phyloP scores from a whole-genome alignment of 2,888 invertebrate genomes.

The Stenoptilia bipunctidactyla region DNA sequence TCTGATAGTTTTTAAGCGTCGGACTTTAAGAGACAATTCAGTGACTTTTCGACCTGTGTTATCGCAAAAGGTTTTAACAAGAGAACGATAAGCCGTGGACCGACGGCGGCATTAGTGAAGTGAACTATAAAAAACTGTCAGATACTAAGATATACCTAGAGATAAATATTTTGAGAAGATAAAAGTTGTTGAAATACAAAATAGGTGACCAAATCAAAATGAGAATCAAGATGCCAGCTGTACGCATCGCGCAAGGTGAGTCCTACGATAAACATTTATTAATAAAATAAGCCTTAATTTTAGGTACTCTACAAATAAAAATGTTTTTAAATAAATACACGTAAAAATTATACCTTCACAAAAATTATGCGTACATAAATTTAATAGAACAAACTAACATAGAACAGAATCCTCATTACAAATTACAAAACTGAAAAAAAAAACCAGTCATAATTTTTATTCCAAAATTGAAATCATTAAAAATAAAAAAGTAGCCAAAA shows the following conservation, averaged over 20 bases:
- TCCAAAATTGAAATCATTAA: too few relatives aligned
- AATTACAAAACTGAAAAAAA: too few relatives aligned
- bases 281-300: too few relatives aligned
- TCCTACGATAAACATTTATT: constrained; percentile 12
- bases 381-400: too few relatives aligned
- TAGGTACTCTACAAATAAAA: too few relatives aligned
- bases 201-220: constrained; percentile 81
- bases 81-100: constrained; percentile 57
- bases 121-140: constrained; percentile 45
- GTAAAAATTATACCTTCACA: background rate
- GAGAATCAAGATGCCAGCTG: constrained; percentile 98
- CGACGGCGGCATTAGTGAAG: constrained; percentile 65
- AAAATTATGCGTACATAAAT: background rate
- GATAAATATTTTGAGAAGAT: constrained; percentile 55
- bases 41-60: constrained; percentile 46
- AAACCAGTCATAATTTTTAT: too few relatives aligned
- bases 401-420: too few relatives aligned
- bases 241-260: constrained; percentile 96
- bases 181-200: constrained; percentile 56
- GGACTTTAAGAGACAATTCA: constrained; percentile 45
- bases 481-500: constrained; percentile 17
- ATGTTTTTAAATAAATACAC: background rate
- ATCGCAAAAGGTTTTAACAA: constrained; percentile 52
- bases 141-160: constrained; percentile 44
- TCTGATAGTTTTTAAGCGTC: constrained; percentile 35